These are phyloP conservation scores for Labia minor DNA, from an alignment of 2,888 invertebrate genomes.

Conservation along the genomic window DNA sequence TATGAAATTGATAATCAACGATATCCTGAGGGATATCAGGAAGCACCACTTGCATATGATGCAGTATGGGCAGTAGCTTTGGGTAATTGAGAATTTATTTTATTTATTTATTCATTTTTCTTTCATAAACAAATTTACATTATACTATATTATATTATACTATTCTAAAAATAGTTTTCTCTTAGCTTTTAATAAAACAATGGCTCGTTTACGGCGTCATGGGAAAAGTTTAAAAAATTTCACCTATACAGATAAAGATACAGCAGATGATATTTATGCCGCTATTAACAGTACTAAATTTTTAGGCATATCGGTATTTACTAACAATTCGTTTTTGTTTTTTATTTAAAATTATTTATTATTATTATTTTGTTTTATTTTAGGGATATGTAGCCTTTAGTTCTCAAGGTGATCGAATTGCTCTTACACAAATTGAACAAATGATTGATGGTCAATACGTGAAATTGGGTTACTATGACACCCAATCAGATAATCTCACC, in stretches of 20 bases:
- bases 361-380: conserved; percentile 28
- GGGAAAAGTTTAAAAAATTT: conserved; percentile 87
- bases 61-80: conserved; percentile 98
- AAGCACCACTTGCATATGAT: conserved; percentile 97
- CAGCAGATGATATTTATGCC: conserved; percentile 89
- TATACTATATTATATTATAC: no score
- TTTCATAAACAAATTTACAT: no score
- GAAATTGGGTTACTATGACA: conserved; percentile 91
- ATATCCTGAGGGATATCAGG: conserved; percentile 90
- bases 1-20: conserved; percentile 78
- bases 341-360: conserved; percentile 14
- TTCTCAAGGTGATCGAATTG: conserved; percentile 96
- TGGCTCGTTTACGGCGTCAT: conserved; percentile 68
- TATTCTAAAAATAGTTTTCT: conserved; percentile 24
- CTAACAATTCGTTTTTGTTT: no score
- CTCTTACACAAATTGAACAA: conserved; percentile 96
- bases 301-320: conserved; percentile 89
- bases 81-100: conserved; percentile 43
- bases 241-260: conserved; percentile 88
- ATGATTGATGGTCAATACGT: conserved; percentile 88
- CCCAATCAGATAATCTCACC: conserved; percentile 86
- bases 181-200: conserved; percentile 91
- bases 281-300: conserved; percentile 99
- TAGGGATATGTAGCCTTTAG: conserved; percentile 97
- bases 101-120: conserved; percentile 14